phyloP scores from a whole-genome alignment of 2,113 vertebrate genomes.

The Mastomys natalensis region DNA sequence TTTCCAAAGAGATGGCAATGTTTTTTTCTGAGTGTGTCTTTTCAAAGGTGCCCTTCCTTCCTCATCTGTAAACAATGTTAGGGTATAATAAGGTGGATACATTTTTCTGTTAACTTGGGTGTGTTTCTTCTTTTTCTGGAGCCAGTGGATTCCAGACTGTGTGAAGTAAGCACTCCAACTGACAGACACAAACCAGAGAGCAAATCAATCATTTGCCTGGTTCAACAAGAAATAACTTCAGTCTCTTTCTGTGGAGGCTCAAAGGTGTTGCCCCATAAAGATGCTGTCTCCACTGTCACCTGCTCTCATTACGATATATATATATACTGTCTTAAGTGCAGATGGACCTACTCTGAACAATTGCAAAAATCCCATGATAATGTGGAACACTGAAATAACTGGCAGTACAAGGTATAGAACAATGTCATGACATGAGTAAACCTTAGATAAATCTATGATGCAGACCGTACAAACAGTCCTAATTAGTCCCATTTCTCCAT shows the following conservation, averaged over 20 bases:
- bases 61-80: not conserved
- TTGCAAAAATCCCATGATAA: not conserved
- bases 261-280: not conserved
- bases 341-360: not conserved
- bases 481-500: not conserved
- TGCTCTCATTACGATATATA: not conserved
- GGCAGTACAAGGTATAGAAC: not conserved
- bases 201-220: not conserved
- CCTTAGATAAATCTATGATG: not conserved
- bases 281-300: not conserved
- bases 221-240: not conserved
- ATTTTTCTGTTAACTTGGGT: not conserved
- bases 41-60: not conserved
- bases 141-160: not conserved
- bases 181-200: not conserved
- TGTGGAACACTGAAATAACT: not conserved
- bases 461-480: accelerated
- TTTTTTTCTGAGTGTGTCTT: not conserved
- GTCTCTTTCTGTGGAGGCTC: accelerated
- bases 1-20: not conserved
- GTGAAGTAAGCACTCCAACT: not conserved
- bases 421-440: not conserved
- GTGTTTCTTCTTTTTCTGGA: not conserved
- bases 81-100: not conserved
- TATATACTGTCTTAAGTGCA: not conserved